Conservation (phyloP, 2,888 invertebrate genomes). For the Arrhopalites spinosus region DNA sequence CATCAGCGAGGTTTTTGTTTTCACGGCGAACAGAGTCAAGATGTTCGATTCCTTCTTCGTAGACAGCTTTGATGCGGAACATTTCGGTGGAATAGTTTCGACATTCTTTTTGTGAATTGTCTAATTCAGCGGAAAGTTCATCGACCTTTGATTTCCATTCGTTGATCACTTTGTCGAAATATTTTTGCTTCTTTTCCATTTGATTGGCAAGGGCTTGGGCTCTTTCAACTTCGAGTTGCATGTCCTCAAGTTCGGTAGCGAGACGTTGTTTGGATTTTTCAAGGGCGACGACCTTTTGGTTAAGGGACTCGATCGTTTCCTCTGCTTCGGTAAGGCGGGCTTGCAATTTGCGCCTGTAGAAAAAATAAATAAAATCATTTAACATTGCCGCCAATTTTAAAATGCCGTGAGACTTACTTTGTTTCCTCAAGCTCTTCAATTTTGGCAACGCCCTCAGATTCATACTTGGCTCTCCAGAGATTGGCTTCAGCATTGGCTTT, state of each 20-base stretch:
- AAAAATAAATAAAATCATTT: constrained; percentile 9
- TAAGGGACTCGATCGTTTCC: too few relatives aligned
- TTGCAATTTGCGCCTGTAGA: constrained; percentile 83
- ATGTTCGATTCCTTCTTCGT: constrained; percentile 97
- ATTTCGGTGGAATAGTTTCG: constrained; percentile 99
- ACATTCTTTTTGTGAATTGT: constrained; percentile 98
- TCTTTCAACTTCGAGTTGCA: constrained; percentile 96
- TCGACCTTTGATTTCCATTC: constrained; percentile 99
- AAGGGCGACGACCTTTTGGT: constrained; percentile 94
- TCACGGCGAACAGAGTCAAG: constrained; percentile 97
- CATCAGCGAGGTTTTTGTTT: constrained; percentile 99
- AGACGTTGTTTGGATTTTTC: constrained; percentile 98
- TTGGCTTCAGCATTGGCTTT: constrained; percentile 97
- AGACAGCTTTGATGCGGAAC: constrained; percentile 96
- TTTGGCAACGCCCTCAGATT: constrained; percentile 94
- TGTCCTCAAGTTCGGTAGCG: too few relatives aligned
- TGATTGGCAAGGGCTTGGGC: constrained; percentile 94
- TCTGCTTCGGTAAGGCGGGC: too few relatives aligned
- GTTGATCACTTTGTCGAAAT: too few relatives aligned
- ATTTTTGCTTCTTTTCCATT: too few relatives aligned
- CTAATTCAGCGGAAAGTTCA: constrained; percentile 95
- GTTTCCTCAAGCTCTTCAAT: constrained; percentile 93
- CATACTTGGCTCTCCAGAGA: constrained; percentile 98
- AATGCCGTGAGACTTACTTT: constrained; percentile 67
- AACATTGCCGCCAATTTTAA: neutral